These are phyloP conservation scores for Hiodon tergisus DNA, from an alignment of 2,113 vertebrate species.

Conservation along the genomic window DNA sequence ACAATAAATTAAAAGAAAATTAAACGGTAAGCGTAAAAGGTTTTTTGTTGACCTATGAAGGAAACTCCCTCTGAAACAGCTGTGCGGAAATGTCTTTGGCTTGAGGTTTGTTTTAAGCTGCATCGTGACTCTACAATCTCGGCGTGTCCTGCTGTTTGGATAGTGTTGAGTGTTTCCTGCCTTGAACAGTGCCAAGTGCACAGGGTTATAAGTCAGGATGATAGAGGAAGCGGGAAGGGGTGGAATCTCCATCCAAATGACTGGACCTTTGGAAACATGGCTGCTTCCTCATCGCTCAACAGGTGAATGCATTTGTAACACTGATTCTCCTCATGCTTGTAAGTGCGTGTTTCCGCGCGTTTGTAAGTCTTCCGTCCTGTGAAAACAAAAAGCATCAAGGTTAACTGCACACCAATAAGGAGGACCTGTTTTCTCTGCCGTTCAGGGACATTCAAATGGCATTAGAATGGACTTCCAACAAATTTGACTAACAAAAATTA, in stretches of 20 bases:
- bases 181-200: neutral
- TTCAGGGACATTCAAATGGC: no score
- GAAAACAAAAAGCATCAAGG: no score
- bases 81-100: slow-evolving; percentile 31
- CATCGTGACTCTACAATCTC: slow-evolving; percentile 1
- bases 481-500: no score
- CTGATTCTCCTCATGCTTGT: neutral
- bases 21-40: neutral
- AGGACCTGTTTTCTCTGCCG: no score
- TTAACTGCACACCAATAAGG: no score
- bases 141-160: slow-evolving; percentile 26
- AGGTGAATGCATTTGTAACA: neutral
- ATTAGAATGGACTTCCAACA: no score
- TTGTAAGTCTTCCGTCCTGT: neutral
- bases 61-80: slow-evolving; percentile 22
- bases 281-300: neutral
- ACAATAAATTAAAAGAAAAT: neutral
- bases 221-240: slow-evolving; percentile 9
- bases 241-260: neutral
- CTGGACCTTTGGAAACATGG: neutral
- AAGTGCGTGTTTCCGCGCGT: neutral
- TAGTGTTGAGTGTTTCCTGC: slow-evolving; percentile 33
- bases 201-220: slow-evolving; percentile 11
- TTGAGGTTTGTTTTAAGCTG: slow-evolving; percentile 26
- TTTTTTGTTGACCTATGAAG: slow-evolving; percentile 17